Percentiles rank a stretch among this genome's conserved stretches.
phyloP scores from a whole-genome alignment of 2,888 invertebrate genomes.

The Thymelicus lineola region DNA sequence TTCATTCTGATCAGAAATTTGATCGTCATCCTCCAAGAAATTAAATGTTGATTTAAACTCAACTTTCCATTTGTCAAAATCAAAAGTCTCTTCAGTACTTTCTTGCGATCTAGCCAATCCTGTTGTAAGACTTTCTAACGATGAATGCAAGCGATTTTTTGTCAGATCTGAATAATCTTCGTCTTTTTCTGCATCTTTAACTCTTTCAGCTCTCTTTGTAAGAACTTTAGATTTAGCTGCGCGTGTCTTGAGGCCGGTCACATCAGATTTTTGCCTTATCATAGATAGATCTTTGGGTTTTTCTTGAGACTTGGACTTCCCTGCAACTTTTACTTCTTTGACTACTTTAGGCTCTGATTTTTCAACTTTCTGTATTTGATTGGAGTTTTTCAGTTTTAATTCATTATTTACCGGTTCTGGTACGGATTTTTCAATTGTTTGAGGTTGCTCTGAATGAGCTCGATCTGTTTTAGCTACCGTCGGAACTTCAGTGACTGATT shows the following conservation, averaged over 20 bases:
- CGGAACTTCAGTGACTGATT: slow-evolving; percentile 53
- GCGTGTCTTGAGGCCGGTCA: slow-evolving; percentile 84
- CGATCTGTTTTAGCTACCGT: slow-evolving; percentile 59
- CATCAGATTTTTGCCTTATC: slow-evolving; percentile 86
- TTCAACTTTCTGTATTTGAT: slow-evolving; percentile 10
- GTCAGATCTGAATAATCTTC: slow-evolving; percentile 61
- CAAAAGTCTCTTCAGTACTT: slow-evolving; percentile 71
- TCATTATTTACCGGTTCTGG: slow-evolving; percentile 46
- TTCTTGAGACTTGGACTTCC: slow-evolving; percentile 59
- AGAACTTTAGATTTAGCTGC: slow-evolving; percentile 67
- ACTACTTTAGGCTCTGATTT: slow-evolving; percentile 44
- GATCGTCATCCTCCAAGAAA: slow-evolving; percentile 76
- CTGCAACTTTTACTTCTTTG: slow-evolving; percentile 49
- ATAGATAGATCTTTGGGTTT: slow-evolving; percentile 67
- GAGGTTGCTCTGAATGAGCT: slow-evolving; percentile 75
- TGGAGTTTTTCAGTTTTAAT: slow-evolving; percentile 5
- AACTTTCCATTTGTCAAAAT: slow-evolving; percentile 78
- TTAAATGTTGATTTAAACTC: slow-evolving; percentile 76
- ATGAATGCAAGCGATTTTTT: slow-evolving; percentile 76
- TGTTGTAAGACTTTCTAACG: slow-evolving; percentile 74
- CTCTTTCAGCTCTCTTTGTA: slow-evolving; percentile 64
- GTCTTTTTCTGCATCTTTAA: slow-evolving; percentile 57
- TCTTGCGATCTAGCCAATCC: slow-evolving; percentile 75
- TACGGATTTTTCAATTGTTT: slow-evolving; percentile 45
- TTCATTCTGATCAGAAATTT: slow-evolving; percentile 71